These are phyloP conservation scores for Heterotis niloticus DNA, from an alignment of 2,113 vertebrate species.

Conservation along the genomic window DNA sequence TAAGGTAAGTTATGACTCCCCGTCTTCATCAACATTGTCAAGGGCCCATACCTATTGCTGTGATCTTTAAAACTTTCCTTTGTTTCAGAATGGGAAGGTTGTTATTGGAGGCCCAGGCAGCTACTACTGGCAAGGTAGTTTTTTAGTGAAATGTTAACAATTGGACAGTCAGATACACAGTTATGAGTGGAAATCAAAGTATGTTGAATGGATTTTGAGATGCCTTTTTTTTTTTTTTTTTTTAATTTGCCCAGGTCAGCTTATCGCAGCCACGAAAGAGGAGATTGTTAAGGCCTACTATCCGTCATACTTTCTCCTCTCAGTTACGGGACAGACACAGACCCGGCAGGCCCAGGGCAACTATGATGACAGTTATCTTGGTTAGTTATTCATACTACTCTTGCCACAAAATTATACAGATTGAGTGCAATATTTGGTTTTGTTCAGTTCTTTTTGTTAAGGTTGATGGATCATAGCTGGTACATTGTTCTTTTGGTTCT, in stretches of 20 bases:
- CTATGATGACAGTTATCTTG: conserved; percentile 82
- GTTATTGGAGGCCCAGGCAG: conserved; percentile 85
- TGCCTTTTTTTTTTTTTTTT: neutral
- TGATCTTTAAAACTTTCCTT: conserved; percentile 10
- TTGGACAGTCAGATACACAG: neutral
- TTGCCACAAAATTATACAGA: neutral
- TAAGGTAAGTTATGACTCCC: conserved; percentile 61
- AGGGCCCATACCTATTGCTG: neutral
- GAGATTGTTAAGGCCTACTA: conserved; percentile 73
- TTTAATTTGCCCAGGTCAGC: conserved; percentile 66
- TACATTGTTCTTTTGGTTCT: too few species aligned
- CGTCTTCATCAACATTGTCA: conserved; percentile 4
- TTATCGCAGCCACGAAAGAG: conserved; percentile 77
- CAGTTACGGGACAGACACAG: conserved; percentile 70
- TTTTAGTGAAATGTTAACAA: neutral
- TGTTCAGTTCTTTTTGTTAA: neutral
- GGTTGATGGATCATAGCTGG: neutral
- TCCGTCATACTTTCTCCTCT: conserved; percentile 76
- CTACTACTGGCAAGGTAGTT: conserved; percentile 84
- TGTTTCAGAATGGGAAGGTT: conserved; percentile 75
- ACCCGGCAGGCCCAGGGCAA: conserved; percentile 65
- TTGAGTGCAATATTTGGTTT: neutral
- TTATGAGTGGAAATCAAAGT: neutral
- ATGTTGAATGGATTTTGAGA: neutral
- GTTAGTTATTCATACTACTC: conserved; percentile 47